These are phyloP conservation scores for Caenorhabditis panamensis DNA, from an alignment of 2,888 invertebrate species.

Conservation along the genomic window DNA sequence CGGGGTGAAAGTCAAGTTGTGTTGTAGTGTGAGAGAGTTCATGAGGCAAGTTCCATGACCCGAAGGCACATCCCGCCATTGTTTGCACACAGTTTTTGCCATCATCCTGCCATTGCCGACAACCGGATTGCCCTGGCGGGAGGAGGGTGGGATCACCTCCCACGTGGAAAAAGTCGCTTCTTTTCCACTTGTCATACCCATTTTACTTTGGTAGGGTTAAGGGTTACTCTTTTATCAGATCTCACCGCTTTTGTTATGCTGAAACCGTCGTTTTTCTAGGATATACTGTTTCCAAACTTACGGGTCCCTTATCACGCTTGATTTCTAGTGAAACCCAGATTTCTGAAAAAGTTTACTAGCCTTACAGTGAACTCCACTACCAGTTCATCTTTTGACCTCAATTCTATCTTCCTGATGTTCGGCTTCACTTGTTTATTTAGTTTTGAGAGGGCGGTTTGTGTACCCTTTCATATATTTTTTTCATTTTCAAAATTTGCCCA, in stretches of 20 bases:
- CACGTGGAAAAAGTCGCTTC: conserved; percentile 55
- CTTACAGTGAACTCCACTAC: too few species aligned
- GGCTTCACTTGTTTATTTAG: conserved; percentile 11
- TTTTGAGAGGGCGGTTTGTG: not conserved
- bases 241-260: conserved; percentile 19
- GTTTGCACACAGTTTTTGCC: conserved; percentile 59
- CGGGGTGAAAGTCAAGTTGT: conserved; percentile 7
- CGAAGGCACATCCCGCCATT: conserved; percentile 28
- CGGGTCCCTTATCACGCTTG: too few species aligned
- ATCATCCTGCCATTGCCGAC: conserved; percentile 57
- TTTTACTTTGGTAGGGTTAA: conserved; percentile 32
- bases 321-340: too few species aligned
- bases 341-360: too few species aligned
- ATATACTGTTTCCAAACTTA: too few species aligned
- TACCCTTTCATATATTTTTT: not conserved
- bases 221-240: conserved; percentile 4
- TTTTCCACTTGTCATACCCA: conserved; percentile 53
- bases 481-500: not conserved
- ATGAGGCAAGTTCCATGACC: conserved; percentile 55
- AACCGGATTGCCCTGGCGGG: conserved; percentile 45
- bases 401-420: not conserved
- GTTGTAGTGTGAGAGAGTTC: conserved; percentile 49
- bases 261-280: too few species aligned
- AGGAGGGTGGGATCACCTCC: conserved; percentile 49
- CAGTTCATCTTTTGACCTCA: not conserved